Conservation (phyloP, 2,797 vertebrate genomes). For the Syndactyla subalaris region DNA sequence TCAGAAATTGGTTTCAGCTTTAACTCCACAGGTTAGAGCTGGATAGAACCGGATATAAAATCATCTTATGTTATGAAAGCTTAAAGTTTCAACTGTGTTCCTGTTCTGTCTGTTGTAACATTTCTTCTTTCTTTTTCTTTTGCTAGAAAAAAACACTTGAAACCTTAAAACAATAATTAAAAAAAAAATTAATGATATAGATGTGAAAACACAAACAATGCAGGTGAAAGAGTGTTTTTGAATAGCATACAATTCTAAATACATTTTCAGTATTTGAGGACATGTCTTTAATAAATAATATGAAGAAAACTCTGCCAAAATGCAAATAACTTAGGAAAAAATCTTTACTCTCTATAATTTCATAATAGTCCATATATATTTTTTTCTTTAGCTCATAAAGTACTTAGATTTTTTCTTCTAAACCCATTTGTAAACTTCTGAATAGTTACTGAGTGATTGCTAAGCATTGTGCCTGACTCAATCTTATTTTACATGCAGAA, state of each 20-base stretch:
- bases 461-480: background rate
- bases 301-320: background rate
- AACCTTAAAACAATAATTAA: background rate
- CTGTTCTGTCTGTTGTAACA: background rate
- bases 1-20: background rate
- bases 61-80: background rate
- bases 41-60: background rate
- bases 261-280: background rate
- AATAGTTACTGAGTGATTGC: background rate
- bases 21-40: background rate
- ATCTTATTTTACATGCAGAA: background rate
- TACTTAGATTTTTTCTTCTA: background rate
- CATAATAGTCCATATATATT: background rate
- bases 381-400: background rate
- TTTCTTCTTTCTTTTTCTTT: background rate
- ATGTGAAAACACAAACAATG: background rate
- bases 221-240: background rate
- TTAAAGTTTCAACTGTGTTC: background rate
- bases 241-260: background rate
- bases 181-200: background rate
- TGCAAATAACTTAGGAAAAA: background rate
- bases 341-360: background rate
- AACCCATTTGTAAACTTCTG: background rate
- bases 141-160: background rate
- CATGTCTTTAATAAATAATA: background rate